Conservation (phyloP, 2,113 vertebrate species). For the Sula dactylatra region DNA sequence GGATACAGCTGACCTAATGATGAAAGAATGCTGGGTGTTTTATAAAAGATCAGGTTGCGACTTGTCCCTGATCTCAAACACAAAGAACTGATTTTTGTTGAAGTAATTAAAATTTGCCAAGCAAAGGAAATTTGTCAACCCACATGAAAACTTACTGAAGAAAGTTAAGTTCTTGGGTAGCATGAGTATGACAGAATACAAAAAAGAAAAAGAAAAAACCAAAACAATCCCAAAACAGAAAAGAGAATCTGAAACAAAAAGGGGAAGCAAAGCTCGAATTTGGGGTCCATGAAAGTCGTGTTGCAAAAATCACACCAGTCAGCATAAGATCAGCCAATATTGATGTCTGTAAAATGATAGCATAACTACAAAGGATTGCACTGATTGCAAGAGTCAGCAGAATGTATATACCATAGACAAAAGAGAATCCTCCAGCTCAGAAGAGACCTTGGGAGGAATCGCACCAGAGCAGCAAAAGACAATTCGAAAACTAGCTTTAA, state of each 20-base stretch:
- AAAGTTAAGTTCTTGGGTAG: not conserved
- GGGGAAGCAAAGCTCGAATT: not conserved
- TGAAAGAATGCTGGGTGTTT: conserved; percentile 10
- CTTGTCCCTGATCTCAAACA: not conserved
- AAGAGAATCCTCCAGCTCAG: not conserved
- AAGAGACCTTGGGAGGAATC: not conserved
- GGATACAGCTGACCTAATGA: not conserved
- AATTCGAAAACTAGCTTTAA: not conserved
- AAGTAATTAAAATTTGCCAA: conserved; percentile 33
- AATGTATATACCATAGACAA: not conserved
- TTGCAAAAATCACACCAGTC: not conserved
- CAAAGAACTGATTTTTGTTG: conserved; percentile 6
- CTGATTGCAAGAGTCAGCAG: not conserved
- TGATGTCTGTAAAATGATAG: not conserved
- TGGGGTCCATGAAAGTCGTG: not conserved
- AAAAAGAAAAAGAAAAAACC: not conserved
- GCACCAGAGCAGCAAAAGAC: not conserved
- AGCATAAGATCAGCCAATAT: not conserved
- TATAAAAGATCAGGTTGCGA: not conserved
- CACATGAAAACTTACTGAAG: not conserved
- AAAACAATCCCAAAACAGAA: not conserved
- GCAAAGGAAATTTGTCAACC: conserved; percentile 9
- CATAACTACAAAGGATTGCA: not conserved
- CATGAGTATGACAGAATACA: not conserved
- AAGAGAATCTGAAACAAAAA: not conserved